Conservation (phyloP, 2,797 vertebrate species). For the Acropternis orthonyx region DNA sequence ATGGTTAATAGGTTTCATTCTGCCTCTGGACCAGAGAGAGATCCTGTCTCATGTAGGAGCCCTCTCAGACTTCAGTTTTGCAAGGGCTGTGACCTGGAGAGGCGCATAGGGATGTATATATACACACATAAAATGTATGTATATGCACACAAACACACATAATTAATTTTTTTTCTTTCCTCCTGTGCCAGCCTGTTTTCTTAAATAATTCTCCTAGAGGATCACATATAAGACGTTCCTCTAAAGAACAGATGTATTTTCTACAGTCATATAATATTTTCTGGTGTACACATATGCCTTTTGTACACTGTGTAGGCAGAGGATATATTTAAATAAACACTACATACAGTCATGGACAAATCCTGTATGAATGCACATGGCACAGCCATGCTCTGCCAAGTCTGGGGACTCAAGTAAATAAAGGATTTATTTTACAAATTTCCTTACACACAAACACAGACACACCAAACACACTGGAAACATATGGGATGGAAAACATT, state of each 20-base stretch:
- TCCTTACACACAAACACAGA: constrained; percentile 27
- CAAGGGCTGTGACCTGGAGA: background rate
- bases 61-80: background rate
- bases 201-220: background rate
- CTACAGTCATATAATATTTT: background rate
- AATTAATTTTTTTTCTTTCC: background rate
- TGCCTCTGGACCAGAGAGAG: background rate
- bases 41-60: background rate
- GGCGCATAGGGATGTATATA: background rate
- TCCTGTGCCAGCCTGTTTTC: background rate
- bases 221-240: background rate
- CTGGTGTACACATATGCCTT: background rate
- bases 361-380: background rate
- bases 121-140: background rate
- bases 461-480: constrained; percentile 19
- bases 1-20: background rate
- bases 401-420: constrained; percentile 33
- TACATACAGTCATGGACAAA: background rate
- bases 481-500: constrained; percentile 45
- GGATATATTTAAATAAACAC: background rate
- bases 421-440: constrained; percentile 57
- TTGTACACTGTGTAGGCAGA: background rate
- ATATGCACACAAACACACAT: background rate
- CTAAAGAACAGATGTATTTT: background rate
- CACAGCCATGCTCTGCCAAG: background rate